phyloP scores from a whole-genome alignment of 2,888 invertebrate species.

The Nezara viridula region DNA sequence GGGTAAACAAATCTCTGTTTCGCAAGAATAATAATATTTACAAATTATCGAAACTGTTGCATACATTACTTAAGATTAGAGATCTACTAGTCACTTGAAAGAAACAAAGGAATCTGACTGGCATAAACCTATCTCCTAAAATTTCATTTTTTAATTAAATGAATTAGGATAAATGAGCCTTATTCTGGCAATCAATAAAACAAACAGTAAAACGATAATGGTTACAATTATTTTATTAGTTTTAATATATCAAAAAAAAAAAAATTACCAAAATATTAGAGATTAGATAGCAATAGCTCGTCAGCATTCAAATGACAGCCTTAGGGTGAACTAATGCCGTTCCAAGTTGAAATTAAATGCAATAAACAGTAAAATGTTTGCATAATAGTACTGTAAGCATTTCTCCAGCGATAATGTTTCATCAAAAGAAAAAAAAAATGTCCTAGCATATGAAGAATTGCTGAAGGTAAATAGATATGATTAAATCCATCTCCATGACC shows the following conservation, averaged over 20 bases:
- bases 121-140: neutral
- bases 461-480: neutral
- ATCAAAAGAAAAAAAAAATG: neutral
- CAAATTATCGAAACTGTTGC: constrained; percentile 42
- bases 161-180: constrained; percentile 21
- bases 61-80: constrained; percentile 31
- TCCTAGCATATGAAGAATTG: neutral
- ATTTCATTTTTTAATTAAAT: neutral
- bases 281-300: neutral
- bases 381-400: neutral
- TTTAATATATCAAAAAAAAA: neutral
- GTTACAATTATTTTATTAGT: constrained; percentile 18
- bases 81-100: constrained; percentile 27
- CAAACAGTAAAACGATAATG: constrained; percentile 2
- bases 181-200: constrained; percentile 38
- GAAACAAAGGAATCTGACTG: constrained; percentile 37
- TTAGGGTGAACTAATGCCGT: too few relatives aligned
- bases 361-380: neutral
- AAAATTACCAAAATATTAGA: neutral
- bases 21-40: constrained; percentile 33
- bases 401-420: neutral
- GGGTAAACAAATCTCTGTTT: neutral
- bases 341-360: too few relatives aligned
- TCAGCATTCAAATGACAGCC: too few relatives aligned
- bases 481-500: neutral